Conservation (phyloP, 2,888 invertebrate genomes). For the Mesorhabditis sp. region DNA sequence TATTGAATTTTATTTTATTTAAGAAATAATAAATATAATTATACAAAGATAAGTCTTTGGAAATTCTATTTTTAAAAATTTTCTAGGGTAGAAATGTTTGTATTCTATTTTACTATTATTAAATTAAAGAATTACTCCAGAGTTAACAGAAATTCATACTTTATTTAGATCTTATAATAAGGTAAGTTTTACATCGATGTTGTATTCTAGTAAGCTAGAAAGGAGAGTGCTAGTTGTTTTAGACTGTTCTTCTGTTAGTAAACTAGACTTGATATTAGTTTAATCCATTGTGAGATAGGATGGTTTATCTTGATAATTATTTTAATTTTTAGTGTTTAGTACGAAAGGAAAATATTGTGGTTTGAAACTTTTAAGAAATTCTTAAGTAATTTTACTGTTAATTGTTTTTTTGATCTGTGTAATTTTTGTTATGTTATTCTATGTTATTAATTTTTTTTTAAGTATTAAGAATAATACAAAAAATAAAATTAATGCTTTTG, state of each 20-base stretch:
- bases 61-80: conserved; percentile 46
- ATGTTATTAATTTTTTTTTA: conserved; percentile 36
- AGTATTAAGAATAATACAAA: conserved; percentile 29
- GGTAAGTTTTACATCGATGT: conserved; percentile 49
- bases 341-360: conserved; percentile 46
- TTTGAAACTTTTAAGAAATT: conserved; percentile 35
- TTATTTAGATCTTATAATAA: conserved; percentile 45
- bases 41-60: conserved; percentile 48
- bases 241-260: conserved; percentile 49
- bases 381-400: conserved; percentile 31
- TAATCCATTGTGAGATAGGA: conserved; percentile 50
- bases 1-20: conserved; percentile 37
- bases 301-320: conserved; percentile 47
- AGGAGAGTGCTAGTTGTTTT: conserved; percentile 35
- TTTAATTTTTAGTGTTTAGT: conserved; percentile 36
- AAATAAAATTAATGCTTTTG: conserved; percentile 36
- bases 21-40: conserved; percentile 40
- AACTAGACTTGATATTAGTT: conserved; percentile 49
- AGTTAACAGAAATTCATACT: conserved; percentile 52
- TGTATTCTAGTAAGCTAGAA: conserved; percentile 38
- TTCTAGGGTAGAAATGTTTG: conserved; percentile 46
- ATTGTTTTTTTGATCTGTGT: conserved; percentile 32
- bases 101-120: conserved; percentile 41
- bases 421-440: conserved; percentile 33
- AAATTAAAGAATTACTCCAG: conserved; percentile 49